Evolutionary conservation across 1,140 invertebrate species (phyloP), one percentile per base, ranked within the genome.

Genomic region (Drosophila novamexicana): DNA sequence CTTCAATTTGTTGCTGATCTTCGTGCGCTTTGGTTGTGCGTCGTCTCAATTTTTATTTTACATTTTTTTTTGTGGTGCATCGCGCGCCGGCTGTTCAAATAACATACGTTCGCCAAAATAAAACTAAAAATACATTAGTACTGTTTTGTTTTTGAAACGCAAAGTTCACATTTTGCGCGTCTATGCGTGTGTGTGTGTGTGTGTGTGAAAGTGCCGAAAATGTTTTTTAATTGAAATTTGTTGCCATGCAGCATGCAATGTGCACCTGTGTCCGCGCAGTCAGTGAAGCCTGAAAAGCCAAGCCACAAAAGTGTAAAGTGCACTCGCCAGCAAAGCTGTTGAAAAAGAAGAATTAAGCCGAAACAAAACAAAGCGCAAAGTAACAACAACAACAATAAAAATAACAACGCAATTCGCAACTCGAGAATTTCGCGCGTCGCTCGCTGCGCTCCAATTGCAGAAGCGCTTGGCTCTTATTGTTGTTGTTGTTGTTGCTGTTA

Each of bases 271-370:
- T 62, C 36, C 29, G 42, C 54, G 52, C 29, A 39, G 54, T 50
- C 75, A 77, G 64, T 77, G 37, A 77, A 64, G 75, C 75, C 71
- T 69, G 59, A 75, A 77, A 34, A 77, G 64, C 65, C 65, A 83
- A 85, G 82, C 82, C 82, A 86, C 83, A 86, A 86, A 86, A 86
- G 82, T 86, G 82, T 86, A 86, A 86, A 88, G 83, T 86, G 82
- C 82, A 85, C 57, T 65, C 74, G 74, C 63, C 47, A 75, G 47
- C 62, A 61, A 44, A 44, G 47, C 18, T 50, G 42, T 42, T 52
- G 22, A 29, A 45, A 50, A 10, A 54, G 32, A 12, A 61, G 40
- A 61, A 47, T 32, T 44, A 42, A 47, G 7, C 57, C 40, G n/a
- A 70, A 70, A 44, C 39, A 64, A 50, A 66, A 58, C 62, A 52